phyloP scores from a whole-genome alignment of 2,888 invertebrate species.

The Proisotoma minuta region DNA sequence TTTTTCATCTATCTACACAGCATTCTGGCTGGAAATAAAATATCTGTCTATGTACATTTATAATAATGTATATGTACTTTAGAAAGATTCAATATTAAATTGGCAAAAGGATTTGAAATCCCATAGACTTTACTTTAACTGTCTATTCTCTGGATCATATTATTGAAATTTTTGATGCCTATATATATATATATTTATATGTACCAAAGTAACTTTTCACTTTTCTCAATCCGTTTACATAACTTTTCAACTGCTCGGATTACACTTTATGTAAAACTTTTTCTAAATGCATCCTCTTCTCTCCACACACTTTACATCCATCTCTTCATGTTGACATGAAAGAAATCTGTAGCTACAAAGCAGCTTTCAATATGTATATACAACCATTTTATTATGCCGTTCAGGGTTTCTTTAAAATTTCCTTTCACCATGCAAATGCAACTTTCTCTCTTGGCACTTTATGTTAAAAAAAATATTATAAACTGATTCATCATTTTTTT shows the following conservation, averaged over 20 bases:
- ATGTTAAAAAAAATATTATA: no score
- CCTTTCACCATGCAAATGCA: no score
- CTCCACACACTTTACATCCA: not conserved
- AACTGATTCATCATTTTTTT: no score
- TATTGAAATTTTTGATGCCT: constrained; percentile 24
- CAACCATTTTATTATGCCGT: no score
- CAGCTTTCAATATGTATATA: constrained; percentile 7
- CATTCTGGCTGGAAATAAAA: not conserved
- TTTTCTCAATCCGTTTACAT: constrained; percentile 27
- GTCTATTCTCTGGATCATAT: constrained; percentile 31
- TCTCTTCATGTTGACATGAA: constrained; percentile 10
- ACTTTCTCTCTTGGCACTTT: no score
- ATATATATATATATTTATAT: not conserved
- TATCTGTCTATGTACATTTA: not conserved
- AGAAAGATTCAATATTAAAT: not conserved
- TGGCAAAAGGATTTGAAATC: not conserved
- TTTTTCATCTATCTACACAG: no score
- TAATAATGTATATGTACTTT: not conserved
- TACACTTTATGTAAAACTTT: constrained; percentile 28
- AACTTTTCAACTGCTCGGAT: constrained; percentile 29
- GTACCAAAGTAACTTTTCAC: constrained; percentile 24
- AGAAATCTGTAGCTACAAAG: constrained; percentile 11
- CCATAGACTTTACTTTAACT: constrained; percentile 29
- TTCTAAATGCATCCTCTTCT: not conserved
- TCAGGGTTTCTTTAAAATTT: no score